phyloP scores from a whole-genome alignment of 2,113 vertebrate genomes.

The Parus major region DNA sequence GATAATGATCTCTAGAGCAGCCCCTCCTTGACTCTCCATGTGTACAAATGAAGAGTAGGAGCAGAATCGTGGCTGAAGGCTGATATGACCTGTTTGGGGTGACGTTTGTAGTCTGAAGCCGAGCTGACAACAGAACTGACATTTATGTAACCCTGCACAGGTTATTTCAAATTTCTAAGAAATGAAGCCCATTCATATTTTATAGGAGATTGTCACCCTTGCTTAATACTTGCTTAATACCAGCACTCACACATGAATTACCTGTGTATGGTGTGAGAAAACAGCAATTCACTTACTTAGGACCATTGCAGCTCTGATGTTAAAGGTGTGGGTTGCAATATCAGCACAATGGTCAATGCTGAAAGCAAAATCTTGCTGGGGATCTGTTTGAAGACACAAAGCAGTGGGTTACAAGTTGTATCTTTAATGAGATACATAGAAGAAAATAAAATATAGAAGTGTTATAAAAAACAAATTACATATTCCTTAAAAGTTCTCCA shows the following conservation, averaged over 20 bases:
- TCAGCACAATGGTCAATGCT: constrained; percentile 68
- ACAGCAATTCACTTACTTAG: constrained; percentile 70
- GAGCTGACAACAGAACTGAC: not conserved
- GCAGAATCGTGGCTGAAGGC: not conserved
- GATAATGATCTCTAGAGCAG: not conserved
- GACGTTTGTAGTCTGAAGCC: not conserved
- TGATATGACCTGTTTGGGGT: not conserved
- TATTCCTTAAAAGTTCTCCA: not conserved
- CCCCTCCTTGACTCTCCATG: not conserved
- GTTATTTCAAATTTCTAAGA: not conserved
- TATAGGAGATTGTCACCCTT: not conserved
- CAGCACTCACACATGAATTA: not conserved
- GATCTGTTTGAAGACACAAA: constrained; percentile 66
- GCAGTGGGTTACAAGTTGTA: not conserved
- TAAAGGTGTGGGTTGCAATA: not conserved
- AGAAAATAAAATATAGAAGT: not conserved
- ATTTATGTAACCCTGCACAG: not conserved
- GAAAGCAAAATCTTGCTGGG: constrained; percentile 73
- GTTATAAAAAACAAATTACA: not conserved
- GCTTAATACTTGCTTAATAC: not conserved
- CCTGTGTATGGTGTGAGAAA: not conserved
- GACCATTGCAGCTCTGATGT: constrained; percentile 51
- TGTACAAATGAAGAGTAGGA: not conserved
- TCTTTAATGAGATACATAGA: not conserved
- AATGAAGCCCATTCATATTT: not conserved